Evolutionary conservation across 2,113 vertebrate genomes (phyloP).

Genomic region (Neolamprologus modestus): DNA sequence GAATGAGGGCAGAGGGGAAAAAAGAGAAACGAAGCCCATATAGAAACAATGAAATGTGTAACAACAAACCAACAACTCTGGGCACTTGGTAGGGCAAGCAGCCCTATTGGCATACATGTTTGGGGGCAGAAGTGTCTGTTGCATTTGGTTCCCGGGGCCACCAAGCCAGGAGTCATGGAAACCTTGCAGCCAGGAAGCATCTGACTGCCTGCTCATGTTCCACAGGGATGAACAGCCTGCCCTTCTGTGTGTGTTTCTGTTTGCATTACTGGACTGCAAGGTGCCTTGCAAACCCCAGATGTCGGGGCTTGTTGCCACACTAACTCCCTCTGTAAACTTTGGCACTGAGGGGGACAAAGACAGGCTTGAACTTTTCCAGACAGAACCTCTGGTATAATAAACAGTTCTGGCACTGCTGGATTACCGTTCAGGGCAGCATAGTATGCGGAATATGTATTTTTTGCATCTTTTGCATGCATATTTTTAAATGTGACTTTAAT

Average conservation of each 20-base stretch:
- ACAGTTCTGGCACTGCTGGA: not conserved
- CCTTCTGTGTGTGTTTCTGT: not conserved
- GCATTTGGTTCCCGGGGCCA: constrained; percentile 6
- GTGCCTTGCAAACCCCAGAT: not conserved
- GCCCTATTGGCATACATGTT: not conserved
- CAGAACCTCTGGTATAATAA: not conserved
- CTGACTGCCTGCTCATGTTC: not conserved
- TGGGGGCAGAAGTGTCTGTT: not conserved
- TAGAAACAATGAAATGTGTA: not conserved
- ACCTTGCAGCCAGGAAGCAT: constrained; percentile 1
- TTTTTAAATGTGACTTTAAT: not conserved
- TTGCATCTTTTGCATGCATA: not conserved
- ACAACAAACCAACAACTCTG: not conserved
- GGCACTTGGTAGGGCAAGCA: not conserved
- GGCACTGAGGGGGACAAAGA: not conserved
- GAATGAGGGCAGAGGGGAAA: not conserved
- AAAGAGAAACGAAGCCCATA: not conserved
- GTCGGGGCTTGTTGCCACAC: constrained; percentile 6
- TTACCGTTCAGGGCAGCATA: not conserved
- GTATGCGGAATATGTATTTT: not conserved
- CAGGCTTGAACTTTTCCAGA: not conserved
- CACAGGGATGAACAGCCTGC: not conserved
- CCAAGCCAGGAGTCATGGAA: constrained; percentile 30
- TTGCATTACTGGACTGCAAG: not conserved
- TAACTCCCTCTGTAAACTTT: not conserved